phyloP scores from a whole-genome alignment of 2,888 invertebrate species.

The Fragum sueziense region DNA sequence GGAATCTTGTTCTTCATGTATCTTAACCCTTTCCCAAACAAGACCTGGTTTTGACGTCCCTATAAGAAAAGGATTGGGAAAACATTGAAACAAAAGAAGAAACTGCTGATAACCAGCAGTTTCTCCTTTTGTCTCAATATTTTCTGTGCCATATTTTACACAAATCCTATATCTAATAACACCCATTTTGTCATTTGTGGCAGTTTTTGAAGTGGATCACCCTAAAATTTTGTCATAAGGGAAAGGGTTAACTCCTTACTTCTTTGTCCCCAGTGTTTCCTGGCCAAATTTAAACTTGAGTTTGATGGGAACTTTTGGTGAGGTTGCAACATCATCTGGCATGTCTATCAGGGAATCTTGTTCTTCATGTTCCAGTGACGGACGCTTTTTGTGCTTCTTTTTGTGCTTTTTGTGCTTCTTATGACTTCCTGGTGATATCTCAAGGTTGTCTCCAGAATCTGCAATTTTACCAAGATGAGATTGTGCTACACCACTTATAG shows the following conservation, averaged over 20 bases:
- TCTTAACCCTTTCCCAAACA: too few species aligned
- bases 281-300: slow-evolving; percentile 79
- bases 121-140: too few species aligned
- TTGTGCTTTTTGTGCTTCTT: slow-evolving; percentile 79
- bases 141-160: too few species aligned
- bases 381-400: slow-evolving; percentile 75
- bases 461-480: background rate
- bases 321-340: slow-evolving; percentile 41
- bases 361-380: slow-evolving; percentile 60
- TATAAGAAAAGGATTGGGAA: too few species aligned
- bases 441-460: slow-evolving; percentile 42
- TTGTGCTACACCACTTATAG: background rate
- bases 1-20: slow-evolving; percentile 42
- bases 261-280: slow-evolving; percentile 77
- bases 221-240: too few species aligned
- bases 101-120: too few species aligned
- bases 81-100: too few species aligned
- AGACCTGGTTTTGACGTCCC: too few species aligned
- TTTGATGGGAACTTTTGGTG: slow-evolving; percentile 76
- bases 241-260: too few species aligned
- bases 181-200: too few species aligned
- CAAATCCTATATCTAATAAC: too few species aligned
- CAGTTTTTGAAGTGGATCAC: too few species aligned
- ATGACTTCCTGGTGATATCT: slow-evolving; percentile 62
- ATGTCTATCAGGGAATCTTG: slow-evolving; percentile 27